Conservation (phyloP, 2,888 invertebrate genomes). For the Phymatocera aterrima region DNA sequence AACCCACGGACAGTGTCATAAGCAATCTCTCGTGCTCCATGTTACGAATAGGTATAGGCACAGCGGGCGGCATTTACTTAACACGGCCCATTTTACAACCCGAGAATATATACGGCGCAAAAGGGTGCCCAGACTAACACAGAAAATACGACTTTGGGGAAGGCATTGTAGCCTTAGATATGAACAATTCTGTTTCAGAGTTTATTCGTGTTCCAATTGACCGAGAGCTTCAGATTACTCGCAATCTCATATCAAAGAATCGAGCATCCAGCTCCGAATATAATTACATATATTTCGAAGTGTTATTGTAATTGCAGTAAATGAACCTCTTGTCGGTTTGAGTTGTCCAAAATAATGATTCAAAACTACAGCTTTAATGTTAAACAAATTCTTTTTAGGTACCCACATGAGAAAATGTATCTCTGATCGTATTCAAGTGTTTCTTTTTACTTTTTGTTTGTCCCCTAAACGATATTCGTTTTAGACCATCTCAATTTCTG, state of each 20-base stretch:
- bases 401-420: too few relatives aligned
- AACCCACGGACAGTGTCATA: conserved; percentile 7
- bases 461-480: too few relatives aligned
- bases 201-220: not conserved
- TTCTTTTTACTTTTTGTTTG: too few relatives aligned
- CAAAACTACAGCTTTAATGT: too few relatives aligned
- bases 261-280: not conserved
- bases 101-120: not conserved
- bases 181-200: not conserved
- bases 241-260: not conserved
- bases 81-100: conserved; percentile 17
- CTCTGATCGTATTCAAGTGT: too few relatives aligned
- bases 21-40: conserved; percentile 12
- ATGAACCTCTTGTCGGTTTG: too few relatives aligned
- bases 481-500: not conserved
- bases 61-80: conserved; percentile 18
- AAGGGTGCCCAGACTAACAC: not conserved
- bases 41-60: conserved; percentile 2
- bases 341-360: too few relatives aligned
- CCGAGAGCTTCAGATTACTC: not conserved
- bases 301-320: too few relatives aligned
- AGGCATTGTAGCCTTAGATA: not conserved
- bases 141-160: not conserved
- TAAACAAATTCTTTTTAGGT: too few relatives aligned
- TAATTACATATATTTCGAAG: too few relatives aligned